Percentiles rank a stretch among this genome's conserved stretches.
Evolutionary conservation across 2,797 vertebrate species (phyloP).

Genomic region (Sphenopsis melanotis): DNA sequence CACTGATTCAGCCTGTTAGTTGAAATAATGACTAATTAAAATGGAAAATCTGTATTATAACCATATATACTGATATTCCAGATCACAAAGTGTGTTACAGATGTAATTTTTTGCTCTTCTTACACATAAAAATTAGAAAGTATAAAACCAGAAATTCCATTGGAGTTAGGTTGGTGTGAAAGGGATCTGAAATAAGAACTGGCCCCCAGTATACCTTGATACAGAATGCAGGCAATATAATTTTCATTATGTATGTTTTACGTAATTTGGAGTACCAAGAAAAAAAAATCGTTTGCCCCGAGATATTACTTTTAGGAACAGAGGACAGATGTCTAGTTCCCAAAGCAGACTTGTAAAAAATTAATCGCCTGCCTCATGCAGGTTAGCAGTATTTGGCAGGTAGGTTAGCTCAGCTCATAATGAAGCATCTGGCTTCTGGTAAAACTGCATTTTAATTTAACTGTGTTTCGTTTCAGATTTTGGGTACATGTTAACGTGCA

Average conservation of each 20-base stretch:
- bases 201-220: neutral
- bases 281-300: neutral
- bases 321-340: conserved; percentile 34
- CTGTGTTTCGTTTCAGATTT: neutral
- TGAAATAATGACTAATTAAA: conserved; percentile 51
- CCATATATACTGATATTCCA: neutral
- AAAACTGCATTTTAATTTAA: neutral
- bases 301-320: conserved; percentile 34
- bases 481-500: neutral
- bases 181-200: neutral
- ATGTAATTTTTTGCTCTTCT: neutral
- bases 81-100: neutral
- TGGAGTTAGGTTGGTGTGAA: neutral
- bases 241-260: neutral
- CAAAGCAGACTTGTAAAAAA: conserved; percentile 55
- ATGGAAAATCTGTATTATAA: conserved; percentile 35
- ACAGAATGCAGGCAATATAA: neutral
- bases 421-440: conserved; percentile 50
- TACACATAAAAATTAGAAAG: neutral
- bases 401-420: conserved; percentile 41
- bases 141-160: neutral
- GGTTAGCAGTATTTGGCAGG: conserved; percentile 45
- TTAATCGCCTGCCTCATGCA: conserved; percentile 42
- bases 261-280: neutral
- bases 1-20: conserved; percentile 20